Base-by-base conservation (phyloP, 2,888 invertebrate genomes). In the Hypolimnas misippus region DNA sequence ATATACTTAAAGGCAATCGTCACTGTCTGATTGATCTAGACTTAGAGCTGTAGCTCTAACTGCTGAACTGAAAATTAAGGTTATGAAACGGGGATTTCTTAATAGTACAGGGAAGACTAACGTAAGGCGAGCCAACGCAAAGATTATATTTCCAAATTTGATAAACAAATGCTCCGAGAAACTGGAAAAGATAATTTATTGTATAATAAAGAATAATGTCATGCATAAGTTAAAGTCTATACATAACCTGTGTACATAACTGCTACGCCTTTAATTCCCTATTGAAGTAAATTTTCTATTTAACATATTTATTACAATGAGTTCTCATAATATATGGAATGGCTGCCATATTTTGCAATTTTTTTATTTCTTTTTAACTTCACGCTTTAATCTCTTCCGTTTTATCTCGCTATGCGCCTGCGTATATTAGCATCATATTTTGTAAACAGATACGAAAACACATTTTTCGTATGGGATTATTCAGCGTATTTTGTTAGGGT, bases 231-330 rank as follows among this genome's bases (percentile, higher is more conserved):
- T 0, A 33, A 2, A 33, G 2, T 33, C 8, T n/a, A n/a, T n/a
- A n/a, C n/a, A n/a, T n/a, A n/a, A n/a, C n/a, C n/a, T n/a, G n/a
- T n/a, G n/a, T n/a, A n/a, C n/a, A n/a, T n/a, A n/a, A n/a, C n/a
- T n/a, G n/a, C n/a, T n/a, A n/a, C n/a, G n/a, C n/a, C n/a, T n/a
- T n/a, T n/a, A n/a, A n/a, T n/a, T n/a, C n/a, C n/a, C n/a, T n/a
- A n/a, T n/a, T n/a, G n/a, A n/a, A 42, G 16, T 16, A 16, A 42
- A 42, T 46, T 46, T n/a, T 25, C n/a, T n/a, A 21, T 25, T 46
- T 21, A 46, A 46, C 46, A 46, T 46, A 46, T 46, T 46, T 46
- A 46, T 46, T 46, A 21, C 46, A 21, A 21, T 46, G 19, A 25
- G 21, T 21, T 25, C 21, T 25, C 12, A 12, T 46, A 19, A 42